Percentiles rank a stretch among this genome's conserved stretches.
phyloP scores from a whole-genome alignment of 2,888 invertebrate species.

The Ormyrus labotus region DNA sequence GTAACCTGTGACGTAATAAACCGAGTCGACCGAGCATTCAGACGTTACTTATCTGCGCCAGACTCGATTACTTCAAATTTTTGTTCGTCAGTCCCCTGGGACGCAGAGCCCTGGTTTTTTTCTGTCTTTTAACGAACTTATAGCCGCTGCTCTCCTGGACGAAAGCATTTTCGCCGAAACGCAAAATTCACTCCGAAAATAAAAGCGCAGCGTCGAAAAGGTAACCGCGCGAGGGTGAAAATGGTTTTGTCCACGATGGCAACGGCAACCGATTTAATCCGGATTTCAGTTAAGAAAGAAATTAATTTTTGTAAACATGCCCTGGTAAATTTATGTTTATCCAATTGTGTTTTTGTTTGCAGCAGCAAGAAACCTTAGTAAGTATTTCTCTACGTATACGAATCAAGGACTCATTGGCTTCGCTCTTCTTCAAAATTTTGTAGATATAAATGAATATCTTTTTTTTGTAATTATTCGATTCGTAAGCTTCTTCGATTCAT shows the following conservation, averaged over 20 bases:
- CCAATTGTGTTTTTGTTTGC: slow-evolving; percentile 76
- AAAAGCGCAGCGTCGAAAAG: too few species aligned
- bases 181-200: too few species aligned
- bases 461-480: slow-evolving; percentile 38
- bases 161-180: neutral
- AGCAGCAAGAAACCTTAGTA: slow-evolving; percentile 83
- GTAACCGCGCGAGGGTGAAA: too few species aligned
- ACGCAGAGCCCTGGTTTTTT: neutral
- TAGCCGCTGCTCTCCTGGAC: slow-evolving; percentile 10
- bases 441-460: slow-evolving; percentile 25
- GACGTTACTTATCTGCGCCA: neutral
- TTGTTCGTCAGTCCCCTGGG: neutral
- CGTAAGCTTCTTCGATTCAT: slow-evolving; percentile 46
- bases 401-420: slow-evolving; percentile 51
- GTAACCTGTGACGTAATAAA: slow-evolving; percentile 51
- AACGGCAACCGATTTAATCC: neutral
- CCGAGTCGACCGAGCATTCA: neutral
- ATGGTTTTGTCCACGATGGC: neutral
- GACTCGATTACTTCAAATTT: too few species aligned
- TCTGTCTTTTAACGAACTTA: neutral
- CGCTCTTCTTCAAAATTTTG: slow-evolving; percentile 46
- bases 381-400: slow-evolving; percentile 76
- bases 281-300: slow-evolving; percentile 14
- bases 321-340: slow-evolving; percentile 59
- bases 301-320: slow-evolving; percentile 11